Base-by-base conservation (phyloP, 2,888 invertebrate species). In the Teleogryllus oceanicus region DNA sequence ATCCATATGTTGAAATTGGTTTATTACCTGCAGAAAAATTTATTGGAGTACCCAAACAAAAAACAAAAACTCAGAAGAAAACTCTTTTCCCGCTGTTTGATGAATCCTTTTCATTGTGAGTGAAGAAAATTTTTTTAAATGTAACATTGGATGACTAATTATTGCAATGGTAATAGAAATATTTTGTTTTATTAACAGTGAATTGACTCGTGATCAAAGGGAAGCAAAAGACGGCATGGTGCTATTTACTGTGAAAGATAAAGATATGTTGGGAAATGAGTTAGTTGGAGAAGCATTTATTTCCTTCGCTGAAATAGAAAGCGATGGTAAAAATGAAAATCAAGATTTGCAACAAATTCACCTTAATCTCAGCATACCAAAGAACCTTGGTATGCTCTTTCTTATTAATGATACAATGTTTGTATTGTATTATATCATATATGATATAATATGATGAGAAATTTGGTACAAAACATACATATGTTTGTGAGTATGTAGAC, bases 231-330 rank as follows among this genome's bases (percentile, higher is more conserved):
- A 94, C 83, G 96, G 92, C 0, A 88, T 97, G 83, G 87, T 99
- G 80, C 91, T 95, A 83, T 95, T 99, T 85, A 94, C 96, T 83
- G 91, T 99, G 18, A 99, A 99, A 89, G 99, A 99, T 88, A 96
- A 97, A 87, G 98, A 99, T 87, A 92, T 97, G 87, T 92, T 98
- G 87, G 94, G 96, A 79, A 97, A 96, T 87, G 96, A 96, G 85
- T 98, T 98, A 88, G 93, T 98, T 83, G 98, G 97, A 12, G 99
- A 99, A 88, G 95, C 96, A 75, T 98, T 95, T 87, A 86, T 98
- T 51, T 91, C 93, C 84, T 93, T 98, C 87, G 90, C 89, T 82
- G 93, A 94, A 84, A 90, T 96, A 83, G 90, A 91, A 18, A 90
- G 90, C 83, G 91, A 91, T 1, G 89, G 89, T 0, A 89, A 90